Conservation (phyloP, 2,888 invertebrate species). For the Blastobasis lacticolella region DNA sequence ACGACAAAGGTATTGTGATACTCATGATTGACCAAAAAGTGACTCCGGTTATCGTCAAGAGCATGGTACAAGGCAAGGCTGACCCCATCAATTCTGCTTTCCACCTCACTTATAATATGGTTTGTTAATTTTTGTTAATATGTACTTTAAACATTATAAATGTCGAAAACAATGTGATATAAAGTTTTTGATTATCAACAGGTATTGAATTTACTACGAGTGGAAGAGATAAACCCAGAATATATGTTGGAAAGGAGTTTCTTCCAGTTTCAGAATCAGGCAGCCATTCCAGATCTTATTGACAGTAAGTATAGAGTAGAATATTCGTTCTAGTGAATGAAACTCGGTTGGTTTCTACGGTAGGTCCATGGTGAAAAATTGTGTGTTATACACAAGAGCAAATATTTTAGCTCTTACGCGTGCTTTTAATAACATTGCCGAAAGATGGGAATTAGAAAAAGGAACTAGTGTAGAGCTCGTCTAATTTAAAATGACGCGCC, state of each 20-base stretch:
- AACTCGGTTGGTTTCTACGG: too few relatives aligned
- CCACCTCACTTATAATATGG: constrained; percentile 99
- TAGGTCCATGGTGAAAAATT: too few relatives aligned
- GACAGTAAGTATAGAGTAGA: constrained; percentile 78
- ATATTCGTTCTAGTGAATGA: background rate
- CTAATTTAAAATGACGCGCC: too few relatives aligned
- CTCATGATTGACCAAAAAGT: constrained; percentile 99
- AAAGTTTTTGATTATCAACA: constrained; percentile 11
- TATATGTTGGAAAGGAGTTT: constrained; percentile 99
- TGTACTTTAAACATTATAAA: too few relatives aligned
- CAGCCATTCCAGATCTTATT: constrained; percentile 91
- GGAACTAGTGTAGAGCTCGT: too few relatives aligned
- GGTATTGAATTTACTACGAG: constrained; percentile 87
- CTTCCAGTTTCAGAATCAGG: constrained; percentile 99
- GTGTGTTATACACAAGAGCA: too few relatives aligned
- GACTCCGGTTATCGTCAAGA: constrained; percentile 82
- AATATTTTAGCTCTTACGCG: too few relatives aligned
- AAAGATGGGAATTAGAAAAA: too few relatives aligned
- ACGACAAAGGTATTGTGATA: constrained; percentile 97
- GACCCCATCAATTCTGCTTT: constrained; percentile 99
- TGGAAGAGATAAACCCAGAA: constrained; percentile 99
- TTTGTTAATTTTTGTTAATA: constrained; percentile 43
- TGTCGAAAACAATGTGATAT: too few relatives aligned
- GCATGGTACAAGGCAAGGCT: constrained; percentile 90
- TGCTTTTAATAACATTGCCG: too few relatives aligned